These are phyloP conservation scores for Fulmarus glacialis DNA, from an alignment of 2,113 vertebrate species.

Conservation along the genomic window DNA sequence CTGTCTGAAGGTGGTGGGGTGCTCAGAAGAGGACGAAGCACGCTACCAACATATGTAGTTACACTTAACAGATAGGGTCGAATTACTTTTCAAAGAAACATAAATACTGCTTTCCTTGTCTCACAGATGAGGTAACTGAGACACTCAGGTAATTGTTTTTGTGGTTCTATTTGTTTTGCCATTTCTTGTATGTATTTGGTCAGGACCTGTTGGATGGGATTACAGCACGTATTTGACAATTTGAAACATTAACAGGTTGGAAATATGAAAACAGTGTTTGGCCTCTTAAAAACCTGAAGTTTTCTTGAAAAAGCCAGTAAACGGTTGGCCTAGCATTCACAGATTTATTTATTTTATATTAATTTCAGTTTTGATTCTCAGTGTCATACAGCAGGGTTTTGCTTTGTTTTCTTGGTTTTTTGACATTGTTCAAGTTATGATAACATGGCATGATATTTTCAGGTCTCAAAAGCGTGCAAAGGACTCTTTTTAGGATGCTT, in stretches of 20 bases:
- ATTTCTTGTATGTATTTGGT: background rate
- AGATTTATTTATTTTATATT: background rate
- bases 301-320: background rate
- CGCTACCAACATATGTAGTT: background rate
- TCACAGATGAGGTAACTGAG: background rate
- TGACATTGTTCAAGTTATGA: background rate
- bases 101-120: background rate
- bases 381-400: background rate
- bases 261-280: background rate
- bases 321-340: background rate
- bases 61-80: background rate
- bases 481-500: background rate
- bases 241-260: background rate
- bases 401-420: background rate
- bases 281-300: background rate
- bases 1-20: background rate
- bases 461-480: background rate
- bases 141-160: background rate
- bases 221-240: background rate
- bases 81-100: background rate
- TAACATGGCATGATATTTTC: background rate
- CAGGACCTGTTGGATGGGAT: background rate
- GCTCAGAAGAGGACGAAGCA: background rate
- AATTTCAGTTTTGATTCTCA: background rate
- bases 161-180: background rate